phyloP scores from a whole-genome alignment of 2,113 vertebrate genomes.

The Neodon shergylaensis region DNA sequence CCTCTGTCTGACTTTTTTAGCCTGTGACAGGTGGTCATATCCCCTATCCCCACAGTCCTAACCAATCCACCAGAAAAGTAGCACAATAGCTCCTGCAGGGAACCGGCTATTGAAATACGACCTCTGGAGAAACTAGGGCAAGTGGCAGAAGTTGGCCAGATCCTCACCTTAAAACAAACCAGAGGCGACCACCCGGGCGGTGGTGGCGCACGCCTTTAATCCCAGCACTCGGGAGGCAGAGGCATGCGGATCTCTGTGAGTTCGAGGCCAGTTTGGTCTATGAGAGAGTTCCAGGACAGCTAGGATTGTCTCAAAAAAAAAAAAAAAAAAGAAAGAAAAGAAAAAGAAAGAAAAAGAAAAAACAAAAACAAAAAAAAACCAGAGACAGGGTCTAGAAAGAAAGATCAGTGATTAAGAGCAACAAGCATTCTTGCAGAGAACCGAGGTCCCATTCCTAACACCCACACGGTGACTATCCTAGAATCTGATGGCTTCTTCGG shows the following conservation, averaged over 20 bases:
- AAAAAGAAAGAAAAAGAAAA: too few species aligned
- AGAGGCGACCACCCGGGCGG: not conserved
- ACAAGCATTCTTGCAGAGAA: not conserved
- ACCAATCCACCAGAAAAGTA: not conserved
- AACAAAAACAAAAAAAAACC: not conserved
- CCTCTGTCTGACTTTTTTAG: conserved; percentile 14
- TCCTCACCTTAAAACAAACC: not conserved
- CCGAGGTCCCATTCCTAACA: not conserved
- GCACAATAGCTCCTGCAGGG: not conserved
- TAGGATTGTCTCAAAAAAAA: too few species aligned
- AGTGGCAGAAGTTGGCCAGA: not conserved
- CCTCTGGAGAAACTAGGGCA: not conserved
- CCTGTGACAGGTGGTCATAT: conserved; percentile 23
- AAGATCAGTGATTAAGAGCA: not conserved
- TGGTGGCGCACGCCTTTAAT: too few species aligned
- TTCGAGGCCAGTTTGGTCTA: too few species aligned
- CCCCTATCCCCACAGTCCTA: not conserved
- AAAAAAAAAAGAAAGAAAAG: too few species aligned
- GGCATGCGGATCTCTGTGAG: too few species aligned
- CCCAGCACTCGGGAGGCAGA: too few species aligned
- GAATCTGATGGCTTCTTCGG: not conserved
- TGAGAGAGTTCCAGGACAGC: too few species aligned
- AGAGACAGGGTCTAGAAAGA: not conserved
- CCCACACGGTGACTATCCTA: not conserved
- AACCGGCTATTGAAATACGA: not conserved